Base-by-base conservation (phyloP, 2,797 vertebrate species). In the Arctocebus calabarensis region DNA sequence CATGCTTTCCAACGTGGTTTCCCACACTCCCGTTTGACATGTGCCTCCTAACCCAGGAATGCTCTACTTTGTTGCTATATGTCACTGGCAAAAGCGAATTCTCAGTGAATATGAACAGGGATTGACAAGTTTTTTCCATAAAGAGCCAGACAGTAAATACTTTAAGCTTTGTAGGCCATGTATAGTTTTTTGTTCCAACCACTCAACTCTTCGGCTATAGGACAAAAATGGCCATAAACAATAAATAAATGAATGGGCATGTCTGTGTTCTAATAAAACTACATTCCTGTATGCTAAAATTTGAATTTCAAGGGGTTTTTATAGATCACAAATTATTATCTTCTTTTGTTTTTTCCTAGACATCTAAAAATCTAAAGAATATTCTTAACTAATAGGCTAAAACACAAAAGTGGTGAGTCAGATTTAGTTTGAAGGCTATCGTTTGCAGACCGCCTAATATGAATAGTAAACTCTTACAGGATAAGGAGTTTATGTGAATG, bases 301-400 rank as follows among this genome's bases (percentile, higher is more conserved):
- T n/a, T 84, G 25, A 94, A 83, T 71, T 75, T 94, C 84, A 86
- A 66, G 45, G 75, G 29, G 45, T 64, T 96, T 82, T 64, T 40
- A 25, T 23, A 10, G 61, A 22, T 62, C 66, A 73, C 19, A 79
- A 78, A 95, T 75, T 94, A 82, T 19, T 66, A 37, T 71, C 19
- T 84, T 78, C 40, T 84, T 73, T 93, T 73, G 12, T 0, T 93
- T 86, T 71, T 17, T 34, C 10, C 2, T 17, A 82, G 57, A 22
- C 1, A 40, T 62, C 37, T 55, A 75, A 62, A 91, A 59, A 9
- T 70, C 64, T 84, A 34, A 16, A 61, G 88, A 73, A 34, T 34
- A 68, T 45, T 70, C 7, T 78, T 83, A 88, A 62, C 16, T 10
- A 43, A 43, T 84, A 59, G 11, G 11, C 48, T 71, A 3, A 57